Conservation (phyloP, 2,888 invertebrate genomes). For the Ctenicera cuprea region DNA sequence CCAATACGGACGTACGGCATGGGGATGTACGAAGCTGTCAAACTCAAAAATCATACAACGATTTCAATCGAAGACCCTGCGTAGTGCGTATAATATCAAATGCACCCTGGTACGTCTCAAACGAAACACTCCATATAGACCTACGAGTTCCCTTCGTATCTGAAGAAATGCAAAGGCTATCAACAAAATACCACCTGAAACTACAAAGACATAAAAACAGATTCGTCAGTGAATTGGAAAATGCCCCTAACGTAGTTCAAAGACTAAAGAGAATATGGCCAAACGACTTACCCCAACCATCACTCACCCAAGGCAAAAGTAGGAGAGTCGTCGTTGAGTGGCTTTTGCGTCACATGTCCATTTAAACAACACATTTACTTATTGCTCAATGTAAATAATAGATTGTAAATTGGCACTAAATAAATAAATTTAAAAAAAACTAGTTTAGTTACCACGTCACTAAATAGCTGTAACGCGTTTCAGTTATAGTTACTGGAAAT, state of each 20-base stretch:
- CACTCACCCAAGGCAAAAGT: background rate
- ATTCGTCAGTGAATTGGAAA: background rate
- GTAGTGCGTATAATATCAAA: constrained; percentile 6
- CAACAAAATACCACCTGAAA: background rate
- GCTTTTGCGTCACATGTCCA: no score
- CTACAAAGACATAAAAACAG: constrained; percentile 16
- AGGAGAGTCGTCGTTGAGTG: no score
- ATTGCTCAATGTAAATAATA: no score
- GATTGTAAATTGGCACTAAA: no score
- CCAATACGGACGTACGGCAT: constrained; percentile 6
- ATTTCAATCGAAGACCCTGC: constrained; percentile 10
- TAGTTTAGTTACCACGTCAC: no score
- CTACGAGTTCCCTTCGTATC: constrained; percentile 9
- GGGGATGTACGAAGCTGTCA: constrained; percentile 10
- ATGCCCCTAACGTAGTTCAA: background rate
- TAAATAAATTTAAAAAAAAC: no score
- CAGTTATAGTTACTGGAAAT: no score
- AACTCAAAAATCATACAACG: constrained; percentile 3
- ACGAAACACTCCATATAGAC: constrained; percentile 2
- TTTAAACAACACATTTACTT: no score
- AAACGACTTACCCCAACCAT: constrained; percentile 11
- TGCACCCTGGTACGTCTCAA: constrained; percentile 26
- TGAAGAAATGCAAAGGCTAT: constrained; percentile 21
- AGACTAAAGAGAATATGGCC: constrained; percentile 17
- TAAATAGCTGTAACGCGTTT: no score